Conservation (phyloP, 2,797 vertebrate genomes). For the Pachyuromys duprasi region DNA sequence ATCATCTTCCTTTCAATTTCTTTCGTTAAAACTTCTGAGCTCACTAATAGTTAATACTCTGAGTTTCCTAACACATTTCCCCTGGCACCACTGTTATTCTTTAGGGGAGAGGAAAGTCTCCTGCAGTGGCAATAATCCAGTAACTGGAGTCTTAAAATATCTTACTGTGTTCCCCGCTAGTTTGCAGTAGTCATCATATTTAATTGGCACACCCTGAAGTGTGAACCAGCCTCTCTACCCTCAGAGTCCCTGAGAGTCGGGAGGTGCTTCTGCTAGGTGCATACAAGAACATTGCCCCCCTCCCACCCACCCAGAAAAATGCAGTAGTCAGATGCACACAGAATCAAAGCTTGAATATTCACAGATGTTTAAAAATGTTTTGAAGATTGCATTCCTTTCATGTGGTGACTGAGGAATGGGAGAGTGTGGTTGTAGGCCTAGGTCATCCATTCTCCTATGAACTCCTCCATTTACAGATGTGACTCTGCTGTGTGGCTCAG, state of each 20-base stretch:
- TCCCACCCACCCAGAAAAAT: neutral
- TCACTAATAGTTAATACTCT: slow-evolving; percentile 71
- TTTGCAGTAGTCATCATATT: slow-evolving; percentile 36
- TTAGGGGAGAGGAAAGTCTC: neutral
- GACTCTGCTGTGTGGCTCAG: neutral
- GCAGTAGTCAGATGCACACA: neutral
- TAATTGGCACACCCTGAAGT: slow-evolving; percentile 49
- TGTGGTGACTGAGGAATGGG: neutral
- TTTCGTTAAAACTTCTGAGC: slow-evolving; percentile 72
- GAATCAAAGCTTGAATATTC: slow-evolving; percentile 3
- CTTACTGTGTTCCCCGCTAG: neutral
- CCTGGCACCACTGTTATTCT: slow-evolving; percentile 57
- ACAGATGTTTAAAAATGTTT: neutral
- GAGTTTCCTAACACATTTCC: slow-evolving; percentile 77
- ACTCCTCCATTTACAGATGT: neutral
- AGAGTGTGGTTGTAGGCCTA: neutral
- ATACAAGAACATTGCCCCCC: neutral
- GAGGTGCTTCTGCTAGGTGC: neutral
- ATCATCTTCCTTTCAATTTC: slow-evolving; percentile 67
- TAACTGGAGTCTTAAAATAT: slow-evolving; percentile 14
- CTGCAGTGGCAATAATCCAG: slow-evolving; percentile 21
- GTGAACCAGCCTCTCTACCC: slow-evolving; percentile 45
- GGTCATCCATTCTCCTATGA: neutral
- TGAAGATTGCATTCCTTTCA: neutral
- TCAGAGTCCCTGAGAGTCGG: neutral